Evolutionary conservation across 2,797 vertebrate genomes (phyloP).

Genomic region (Babyrousa celebensis): DNA sequence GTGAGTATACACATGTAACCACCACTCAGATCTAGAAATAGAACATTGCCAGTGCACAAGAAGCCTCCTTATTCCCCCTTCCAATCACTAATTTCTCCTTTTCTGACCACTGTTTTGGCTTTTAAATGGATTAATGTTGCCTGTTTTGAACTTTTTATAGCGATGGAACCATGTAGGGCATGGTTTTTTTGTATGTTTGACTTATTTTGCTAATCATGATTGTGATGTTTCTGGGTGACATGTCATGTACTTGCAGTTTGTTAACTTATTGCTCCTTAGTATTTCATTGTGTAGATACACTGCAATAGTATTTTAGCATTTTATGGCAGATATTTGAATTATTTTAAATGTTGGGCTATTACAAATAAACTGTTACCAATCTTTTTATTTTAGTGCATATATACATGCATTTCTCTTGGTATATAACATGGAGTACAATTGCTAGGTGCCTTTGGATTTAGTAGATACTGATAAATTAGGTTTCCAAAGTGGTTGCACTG

Average conservation of each 20-base stretch:
- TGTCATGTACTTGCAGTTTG: slow-evolving; percentile 19
- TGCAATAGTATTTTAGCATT: background rate
- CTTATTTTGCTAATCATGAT: background rate
- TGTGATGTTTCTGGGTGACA: background rate
- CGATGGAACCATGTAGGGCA: background rate
- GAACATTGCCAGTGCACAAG: background rate
- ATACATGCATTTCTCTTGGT: background rate
- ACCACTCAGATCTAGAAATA: background rate
- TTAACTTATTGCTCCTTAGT: slow-evolving; percentile 17
- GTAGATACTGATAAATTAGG: background rate
- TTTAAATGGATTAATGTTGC: slow-evolving; percentile 4
- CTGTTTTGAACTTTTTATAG: background rate
- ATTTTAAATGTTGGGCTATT: background rate
- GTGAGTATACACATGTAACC: background rate
- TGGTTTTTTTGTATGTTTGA: background rate
- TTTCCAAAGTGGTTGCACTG: background rate
- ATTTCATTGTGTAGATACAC: background rate
- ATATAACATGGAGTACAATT: background rate
- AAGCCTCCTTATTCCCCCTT: background rate
- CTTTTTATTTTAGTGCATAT: background rate
- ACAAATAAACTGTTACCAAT: background rate
- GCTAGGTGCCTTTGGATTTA: background rate
- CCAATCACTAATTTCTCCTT: background rate
- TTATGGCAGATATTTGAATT: slow-evolving; percentile 3
- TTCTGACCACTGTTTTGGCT: background rate